Percentiles rank a stretch among this genome's conserved stretches.
phyloP scores from a whole-genome alignment of 1,140 invertebrate genomes.

The Macrobrachium nipponense region DNA sequence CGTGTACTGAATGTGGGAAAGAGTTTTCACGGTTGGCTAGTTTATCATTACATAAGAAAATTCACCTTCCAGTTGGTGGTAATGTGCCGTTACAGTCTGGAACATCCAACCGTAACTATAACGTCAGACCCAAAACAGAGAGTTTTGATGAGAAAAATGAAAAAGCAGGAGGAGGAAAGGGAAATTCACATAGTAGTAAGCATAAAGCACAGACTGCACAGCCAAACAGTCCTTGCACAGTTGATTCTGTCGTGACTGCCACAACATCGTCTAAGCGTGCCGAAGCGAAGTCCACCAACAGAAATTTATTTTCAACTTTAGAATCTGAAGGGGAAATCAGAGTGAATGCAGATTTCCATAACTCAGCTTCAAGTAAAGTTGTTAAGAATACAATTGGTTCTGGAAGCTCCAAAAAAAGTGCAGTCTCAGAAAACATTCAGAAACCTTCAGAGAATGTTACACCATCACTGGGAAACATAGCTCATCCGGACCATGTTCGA shows the following conservation, averaged over 20 bases:
- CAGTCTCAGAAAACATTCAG: not conserved
- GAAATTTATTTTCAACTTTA: not conserved
- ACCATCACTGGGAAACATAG: not conserved
- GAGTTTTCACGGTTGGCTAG: constrained; percentile 37
- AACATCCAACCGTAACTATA: not conserved
- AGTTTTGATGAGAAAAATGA: no score
- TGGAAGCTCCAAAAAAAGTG: not conserved
- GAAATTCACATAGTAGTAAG: no score
- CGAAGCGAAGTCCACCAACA: not conserved
- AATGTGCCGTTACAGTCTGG: constrained; percentile 18
- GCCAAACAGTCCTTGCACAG: no score
- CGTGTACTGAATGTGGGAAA: constrained; percentile 39
- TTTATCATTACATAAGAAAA: constrained; percentile 37
- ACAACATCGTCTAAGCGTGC: not conserved
- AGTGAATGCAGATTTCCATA: not conserved
- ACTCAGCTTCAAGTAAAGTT: not conserved
- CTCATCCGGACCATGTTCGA: constrained; percentile 29
- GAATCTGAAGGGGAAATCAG: not conserved
- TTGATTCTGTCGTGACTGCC: no score
- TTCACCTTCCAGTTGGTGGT: constrained; percentile 15
- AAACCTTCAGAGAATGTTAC: not conserved
- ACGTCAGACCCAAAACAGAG: not conserved
- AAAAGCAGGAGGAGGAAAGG: no score
- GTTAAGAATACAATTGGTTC: not conserved
- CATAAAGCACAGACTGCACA: no score